Evolutionary conservation across 2,797 vertebrate genomes (phyloP).

Genomic region (Leptoclinus maculatus): DNA sequence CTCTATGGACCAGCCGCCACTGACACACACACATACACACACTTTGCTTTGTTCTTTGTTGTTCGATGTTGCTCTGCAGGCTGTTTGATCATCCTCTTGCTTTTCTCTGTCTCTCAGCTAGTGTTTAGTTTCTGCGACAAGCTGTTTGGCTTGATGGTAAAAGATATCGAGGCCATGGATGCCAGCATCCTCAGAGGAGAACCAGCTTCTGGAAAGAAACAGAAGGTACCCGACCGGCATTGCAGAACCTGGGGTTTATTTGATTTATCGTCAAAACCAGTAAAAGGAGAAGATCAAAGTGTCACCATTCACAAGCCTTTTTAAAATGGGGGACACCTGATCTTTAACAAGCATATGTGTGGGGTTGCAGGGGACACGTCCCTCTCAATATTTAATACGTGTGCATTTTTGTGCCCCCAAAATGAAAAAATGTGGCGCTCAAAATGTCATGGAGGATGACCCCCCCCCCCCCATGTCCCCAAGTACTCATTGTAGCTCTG

Average conservation of each 20-base stretch:
- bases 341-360: too few species aligned
- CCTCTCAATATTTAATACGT: too few species aligned
- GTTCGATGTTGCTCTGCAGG: neutral
- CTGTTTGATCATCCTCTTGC: neutral
- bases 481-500: neutral
- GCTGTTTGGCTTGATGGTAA: slow-evolving; percentile 93
- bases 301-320: neutral
- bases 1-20: too few species aligned
- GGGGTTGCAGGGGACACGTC: too few species aligned
- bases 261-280: neutral
- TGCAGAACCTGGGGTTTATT: neutral
- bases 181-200: slow-evolving; percentile 95
- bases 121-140: slow-evolving; percentile 98
- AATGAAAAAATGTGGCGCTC: neutral
- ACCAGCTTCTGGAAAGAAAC: slow-evolving; percentile 87
- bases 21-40: too few species aligned
- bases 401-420: too few species aligned
- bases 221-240: slow-evolving; percentile 85
- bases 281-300: neutral
- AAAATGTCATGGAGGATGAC: neutral
- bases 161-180: slow-evolving; percentile 97
- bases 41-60: neutral
- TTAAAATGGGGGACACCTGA: neutral
- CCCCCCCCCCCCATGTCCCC: neutral
- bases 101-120: slow-evolving; percentile 79